Base-by-base conservation (phyloP, 64 coral and sea anemone species). In the Anthopleura sola region DNA sequence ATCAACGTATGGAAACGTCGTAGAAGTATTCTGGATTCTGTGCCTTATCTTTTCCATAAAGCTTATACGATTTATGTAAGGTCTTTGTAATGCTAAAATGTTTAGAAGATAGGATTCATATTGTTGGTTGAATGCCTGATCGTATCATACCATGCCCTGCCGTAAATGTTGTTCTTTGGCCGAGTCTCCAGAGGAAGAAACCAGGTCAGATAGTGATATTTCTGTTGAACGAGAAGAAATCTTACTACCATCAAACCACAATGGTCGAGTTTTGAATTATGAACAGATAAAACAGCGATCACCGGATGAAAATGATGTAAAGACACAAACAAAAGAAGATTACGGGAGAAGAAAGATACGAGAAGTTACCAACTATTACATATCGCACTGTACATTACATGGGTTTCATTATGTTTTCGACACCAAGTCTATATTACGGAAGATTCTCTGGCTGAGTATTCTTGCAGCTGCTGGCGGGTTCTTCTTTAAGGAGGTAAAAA, bases 381-480 rank as follows among this genome's bases (percentile, higher is more conserved):
- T 97, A 16, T 38, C 55, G 8, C 90, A 93, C 39, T 90, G 87
- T 3, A 97, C 94, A 44, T 81, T 97, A 50, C 94, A 97, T 34
- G 90, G 94, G 2, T 81, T 97, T 75, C 94, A 97, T 32, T 97
- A 92, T 77, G 62, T 97, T 58, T 97, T 97, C 36, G 83, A 97
- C 14, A 97, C 90, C 14, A 97, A 97, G 44, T 97, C 94, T 34
- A 82, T 97, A 82, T 75, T 85, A 21, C 87, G 94, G 13, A 97
- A 89, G 49, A 39, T 86, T 20, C 17, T 90, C 20, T 97, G 94
- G 94, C 37, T 97, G 13, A 89, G 80, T 12, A 78, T 92, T 53
- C 88, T 97, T 28, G 84, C 80, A 31, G 53, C 83, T 31, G 87
- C 90, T 19, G 88, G 83, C 49, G 94, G 84, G 17, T 75, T 86